Percentiles rank a stretch among this genome's conserved stretches.
Conservation (phyloP, 2,888 invertebrate species). For the Ptychoptera contaminata region DNA sequence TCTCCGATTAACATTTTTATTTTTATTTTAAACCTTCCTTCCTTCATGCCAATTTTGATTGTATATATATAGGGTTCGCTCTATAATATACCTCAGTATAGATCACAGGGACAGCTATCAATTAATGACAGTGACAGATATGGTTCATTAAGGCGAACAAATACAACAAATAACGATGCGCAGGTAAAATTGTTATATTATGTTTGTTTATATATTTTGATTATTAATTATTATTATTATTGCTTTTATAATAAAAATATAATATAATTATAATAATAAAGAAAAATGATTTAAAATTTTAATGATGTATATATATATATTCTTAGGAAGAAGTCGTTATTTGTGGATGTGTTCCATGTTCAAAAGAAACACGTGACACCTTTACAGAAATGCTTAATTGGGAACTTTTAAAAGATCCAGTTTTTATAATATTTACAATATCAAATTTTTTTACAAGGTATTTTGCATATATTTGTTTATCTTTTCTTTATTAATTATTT, state of each 20-base stretch:
- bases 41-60: too few relatives aligned
- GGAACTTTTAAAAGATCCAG: constrained; percentile 62
- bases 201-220: too few relatives aligned
- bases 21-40: too few relatives aligned
- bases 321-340: constrained; percentile 6
- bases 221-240: too few relatives aligned
- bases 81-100: constrained; percentile 36
- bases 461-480: too few relatives aligned
- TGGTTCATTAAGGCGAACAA: constrained; percentile 28
- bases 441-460: constrained; percentile 62
- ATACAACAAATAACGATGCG: too few relatives aligned
- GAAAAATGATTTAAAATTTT: too few relatives aligned
- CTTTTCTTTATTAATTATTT: background rate
- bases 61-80: constrained; percentile 31
- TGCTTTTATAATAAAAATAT: too few relatives aligned
- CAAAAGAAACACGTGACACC: constrained; percentile 52
- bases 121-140: constrained; percentile 23
- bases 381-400: constrained; percentile 74
- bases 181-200: constrained; percentile 15
- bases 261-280: too few relatives aligned
- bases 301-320: too few relatives aligned
- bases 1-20: too few relatives aligned
- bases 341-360: constrained; percentile 47
- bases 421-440: constrained; percentile 77
- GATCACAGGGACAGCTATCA: constrained; percentile 36